These are phyloP conservation scores for Ommatoiulus sabulosus DNA, from an alignment of 2,888 invertebrate genomes.

Conservation along the genomic window DNA sequence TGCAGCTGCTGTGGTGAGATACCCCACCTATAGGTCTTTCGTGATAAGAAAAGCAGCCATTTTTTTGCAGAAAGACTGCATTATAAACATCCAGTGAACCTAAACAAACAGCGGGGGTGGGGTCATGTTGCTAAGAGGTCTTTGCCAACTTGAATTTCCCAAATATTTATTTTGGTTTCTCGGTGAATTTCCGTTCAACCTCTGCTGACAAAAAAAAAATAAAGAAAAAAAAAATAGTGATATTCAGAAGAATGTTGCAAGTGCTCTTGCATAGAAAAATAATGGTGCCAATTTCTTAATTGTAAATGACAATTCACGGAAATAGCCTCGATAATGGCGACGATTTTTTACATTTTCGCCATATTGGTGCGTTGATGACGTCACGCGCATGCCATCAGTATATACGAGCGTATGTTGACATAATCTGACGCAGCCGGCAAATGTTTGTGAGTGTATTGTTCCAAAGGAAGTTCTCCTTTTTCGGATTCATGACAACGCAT, in stretches of 20 bases:
- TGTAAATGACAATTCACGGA: too few species aligned
- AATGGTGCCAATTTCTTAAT: too few species aligned
- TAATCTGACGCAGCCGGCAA: background rate
- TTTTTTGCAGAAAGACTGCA: background rate
- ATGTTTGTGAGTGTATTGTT: background rate
- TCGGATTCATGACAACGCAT: background rate
- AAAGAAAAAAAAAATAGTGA: too few species aligned
- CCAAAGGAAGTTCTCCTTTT: background rate
- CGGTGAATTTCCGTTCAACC: background rate
- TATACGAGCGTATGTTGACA: background rate
- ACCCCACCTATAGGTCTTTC: background rate
- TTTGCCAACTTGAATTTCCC: background rate
- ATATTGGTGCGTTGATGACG: background rate
- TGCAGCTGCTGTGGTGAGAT: slow-evolving; percentile 3
- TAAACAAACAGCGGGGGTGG: slow-evolving; percentile 34
- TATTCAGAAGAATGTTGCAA: too few species aligned
- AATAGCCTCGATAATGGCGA: too few species aligned
- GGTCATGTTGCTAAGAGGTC: background rate
- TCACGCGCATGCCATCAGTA: background rate
- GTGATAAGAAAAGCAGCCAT: background rate
- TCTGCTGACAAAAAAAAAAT: too few species aligned
- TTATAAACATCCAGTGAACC: background rate
- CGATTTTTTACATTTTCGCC: background rate
- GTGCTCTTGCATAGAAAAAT: too few species aligned
- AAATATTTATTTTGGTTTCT: slow-evolving; percentile 8